phyloP scores from a whole-genome alignment of 2,113 vertebrate species.

The Cyrtonyx montezumae region DNA sequence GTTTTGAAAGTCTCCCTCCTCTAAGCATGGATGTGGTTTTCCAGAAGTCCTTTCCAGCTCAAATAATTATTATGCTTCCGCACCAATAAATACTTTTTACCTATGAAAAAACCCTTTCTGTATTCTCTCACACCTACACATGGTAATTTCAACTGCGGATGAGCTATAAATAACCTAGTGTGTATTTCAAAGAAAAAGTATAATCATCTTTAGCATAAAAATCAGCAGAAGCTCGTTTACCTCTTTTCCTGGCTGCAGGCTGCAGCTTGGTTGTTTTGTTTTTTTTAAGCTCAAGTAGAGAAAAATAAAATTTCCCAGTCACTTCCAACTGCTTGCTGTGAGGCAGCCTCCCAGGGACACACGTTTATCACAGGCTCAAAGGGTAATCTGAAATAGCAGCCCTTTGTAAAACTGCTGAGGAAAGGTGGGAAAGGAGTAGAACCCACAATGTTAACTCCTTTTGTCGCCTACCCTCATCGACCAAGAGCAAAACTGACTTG shows the following conservation, averaged over 20 bases:
- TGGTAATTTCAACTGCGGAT: neutral
- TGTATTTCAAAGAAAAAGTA: slow-evolving; percentile 32
- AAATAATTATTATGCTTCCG: neutral
- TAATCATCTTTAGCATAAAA: slow-evolving; percentile 10
- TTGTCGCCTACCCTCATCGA: neutral
- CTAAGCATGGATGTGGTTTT: neutral
- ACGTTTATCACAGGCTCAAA: slow-evolving; percentile 11
- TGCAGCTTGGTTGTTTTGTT: neutral
- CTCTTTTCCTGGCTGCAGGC: neutral
- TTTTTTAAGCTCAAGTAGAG: neutral
- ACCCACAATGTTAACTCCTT: neutral
- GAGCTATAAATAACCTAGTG: slow-evolving; percentile 33
- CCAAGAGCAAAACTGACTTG: neutral
- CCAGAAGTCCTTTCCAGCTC: neutral
- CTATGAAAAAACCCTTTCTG: neutral
- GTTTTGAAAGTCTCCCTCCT: neutral
- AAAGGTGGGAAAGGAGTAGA: neutral
- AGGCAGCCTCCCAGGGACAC: neutral
- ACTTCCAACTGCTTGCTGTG: neutral
- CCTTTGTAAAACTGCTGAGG: neutral
- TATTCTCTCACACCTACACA: slow-evolving; percentile 23
- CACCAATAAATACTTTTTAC: neutral
- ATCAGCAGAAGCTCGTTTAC: neutral
- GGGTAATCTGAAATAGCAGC: slow-evolving; percentile 18
- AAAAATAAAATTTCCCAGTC: neutral